Conservation (phyloP, 2,113 vertebrate genomes). For the Coturnix japonica region DNA sequence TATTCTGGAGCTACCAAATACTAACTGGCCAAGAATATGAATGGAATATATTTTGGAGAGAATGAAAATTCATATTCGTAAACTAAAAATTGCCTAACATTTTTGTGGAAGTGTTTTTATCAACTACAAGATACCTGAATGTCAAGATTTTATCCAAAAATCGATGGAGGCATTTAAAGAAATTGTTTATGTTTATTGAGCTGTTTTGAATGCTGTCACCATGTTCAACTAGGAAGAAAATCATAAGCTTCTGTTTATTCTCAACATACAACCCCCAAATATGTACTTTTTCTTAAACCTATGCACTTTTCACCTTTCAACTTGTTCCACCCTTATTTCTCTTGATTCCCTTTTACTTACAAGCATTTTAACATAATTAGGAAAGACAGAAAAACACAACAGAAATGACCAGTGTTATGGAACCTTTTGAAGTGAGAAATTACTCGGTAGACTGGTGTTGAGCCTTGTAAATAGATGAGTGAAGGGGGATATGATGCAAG, state of each 20-base stretch:
- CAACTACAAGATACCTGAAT: neutral
- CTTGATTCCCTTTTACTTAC: neutral
- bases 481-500: neutral
- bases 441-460: neutral
- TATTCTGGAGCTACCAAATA: neutral
- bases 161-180: neutral
- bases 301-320: neutral
- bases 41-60: neutral
- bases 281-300: neutral
- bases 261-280: neutral
- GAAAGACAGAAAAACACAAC: neutral
- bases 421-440: neutral
- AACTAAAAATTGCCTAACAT: neutral
- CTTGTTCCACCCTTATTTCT: neutral
- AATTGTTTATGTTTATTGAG: neutral
- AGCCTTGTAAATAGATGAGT: neutral
- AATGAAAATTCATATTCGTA: neutral
- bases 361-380: neutral
- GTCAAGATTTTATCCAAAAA: neutral
- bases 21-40: neutral
- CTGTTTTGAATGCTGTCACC: neutral
- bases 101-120: neutral
- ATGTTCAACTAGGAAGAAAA: neutral
- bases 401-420: neutral
- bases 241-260: neutral